Base-by-base conservation (phyloP, 2,888 invertebrate species). In the Kuschelorhynchus macadamiae region DNA sequence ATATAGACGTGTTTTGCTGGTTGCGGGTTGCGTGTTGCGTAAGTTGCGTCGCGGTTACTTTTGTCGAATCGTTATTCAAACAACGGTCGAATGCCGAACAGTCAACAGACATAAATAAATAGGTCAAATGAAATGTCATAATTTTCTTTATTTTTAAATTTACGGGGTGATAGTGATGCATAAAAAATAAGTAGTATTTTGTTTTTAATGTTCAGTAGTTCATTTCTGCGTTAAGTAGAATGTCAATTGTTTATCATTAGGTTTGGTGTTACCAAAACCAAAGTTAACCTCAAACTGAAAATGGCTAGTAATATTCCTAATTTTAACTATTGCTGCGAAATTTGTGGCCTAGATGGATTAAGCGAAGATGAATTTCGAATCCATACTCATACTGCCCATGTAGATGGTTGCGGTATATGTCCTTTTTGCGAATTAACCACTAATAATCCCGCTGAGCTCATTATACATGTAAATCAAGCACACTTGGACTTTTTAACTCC, bases 401-500 rank as follows among this genome's bases (percentile, higher is more conserved):
- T 94, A 8, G 91, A 92, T 70, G 92, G 92, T 0, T 88, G 90
- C 71, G 90, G 91, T 8, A 90, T 91, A 52, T 94, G 94, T 78
- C 94, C 94, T 0, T 93, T 94, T 80, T 94, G 95, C 81, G 92
- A 92, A 80, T 87, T 92, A 71, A 88, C 89, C 12, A 88, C 89
- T 70, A 89, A 91, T 44, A 90, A 91, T 9, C 90, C 91, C 16
- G 89, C 90, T 3, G 92, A 93, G 77, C 88, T 95, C 76, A 85
- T 92, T 71, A 85, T 91, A 1, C 95, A 94, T 80, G 94, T 94
- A 0, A 93, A 94, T 81, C 89, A 90, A 74, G 92, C 91, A n/a
- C 95, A 95, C 83, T 86, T 94, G 72, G 93, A 94, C 80, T 93
- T 92, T 79, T 83, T 93, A 52, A 93, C 93, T 44, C 93, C 93